Percentiles rank a stretch among this genome's conserved stretches.
phyloP scores from a whole-genome alignment of 2,797 vertebrate species.

The Gorsachius magnificus region DNA sequence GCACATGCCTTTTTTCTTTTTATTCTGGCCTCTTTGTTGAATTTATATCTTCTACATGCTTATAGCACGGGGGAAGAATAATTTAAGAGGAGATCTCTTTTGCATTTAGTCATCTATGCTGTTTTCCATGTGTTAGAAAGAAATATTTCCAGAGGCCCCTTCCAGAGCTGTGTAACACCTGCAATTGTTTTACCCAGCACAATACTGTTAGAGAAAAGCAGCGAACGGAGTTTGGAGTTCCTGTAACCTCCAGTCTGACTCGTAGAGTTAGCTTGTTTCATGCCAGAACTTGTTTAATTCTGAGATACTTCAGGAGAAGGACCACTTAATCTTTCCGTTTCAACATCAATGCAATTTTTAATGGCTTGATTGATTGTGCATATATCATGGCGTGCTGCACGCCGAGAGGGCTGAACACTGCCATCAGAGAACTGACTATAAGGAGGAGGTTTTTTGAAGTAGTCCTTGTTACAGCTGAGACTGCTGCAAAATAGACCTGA shows the following conservation, averaged over 20 bases:
- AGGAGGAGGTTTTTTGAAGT: neutral
- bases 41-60: too few relatives aligned
- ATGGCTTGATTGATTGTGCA: neutral
- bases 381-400: neutral
- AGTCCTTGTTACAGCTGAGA: neutral
- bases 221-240: neutral
- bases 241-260: neutral
- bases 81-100: neutral
- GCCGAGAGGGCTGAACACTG: neutral
- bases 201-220: neutral
- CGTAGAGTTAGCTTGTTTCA: neutral
- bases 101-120: neutral
- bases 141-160: neutral
- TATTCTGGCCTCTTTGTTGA: too few relatives aligned
- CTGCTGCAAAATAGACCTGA: neutral
- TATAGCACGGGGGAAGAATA: too few relatives aligned
- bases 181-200: neutral
- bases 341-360: neutral
- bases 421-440: neutral
- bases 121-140: neutral
- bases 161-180: neutral
- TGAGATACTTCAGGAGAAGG: neutral
- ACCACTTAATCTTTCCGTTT: neutral
- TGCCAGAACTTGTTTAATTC: neutral
- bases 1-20: neutral